These are phyloP conservation scores for Pseudopipra pipra DNA, from an alignment of 2,113 vertebrate genomes.

Conservation along the genomic window DNA sequence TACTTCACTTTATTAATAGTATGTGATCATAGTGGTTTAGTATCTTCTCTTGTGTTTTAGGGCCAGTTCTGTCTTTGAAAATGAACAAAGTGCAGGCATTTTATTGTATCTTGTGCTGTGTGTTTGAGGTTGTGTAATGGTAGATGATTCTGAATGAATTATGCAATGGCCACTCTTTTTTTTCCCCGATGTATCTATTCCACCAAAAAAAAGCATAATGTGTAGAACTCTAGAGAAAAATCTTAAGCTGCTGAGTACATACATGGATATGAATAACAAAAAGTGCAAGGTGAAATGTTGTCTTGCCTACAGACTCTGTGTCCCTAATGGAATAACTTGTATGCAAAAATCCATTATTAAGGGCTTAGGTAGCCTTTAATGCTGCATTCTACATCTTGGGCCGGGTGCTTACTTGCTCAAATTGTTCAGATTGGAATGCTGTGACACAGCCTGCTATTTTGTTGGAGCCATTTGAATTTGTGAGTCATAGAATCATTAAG, in stretches of 20 bases:
- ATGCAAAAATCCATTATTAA: background rate
- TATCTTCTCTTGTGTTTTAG: background rate
- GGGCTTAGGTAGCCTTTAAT: background rate
- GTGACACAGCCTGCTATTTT: background rate
- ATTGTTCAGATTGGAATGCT: background rate
- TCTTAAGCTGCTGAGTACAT: background rate
- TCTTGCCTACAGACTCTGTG: background rate
- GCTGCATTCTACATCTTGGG: rapidly evolving
- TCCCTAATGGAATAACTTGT: background rate
- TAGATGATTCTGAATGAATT: background rate
- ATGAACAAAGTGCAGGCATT: background rate
- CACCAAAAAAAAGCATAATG: background rate
- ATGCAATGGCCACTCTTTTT: background rate
- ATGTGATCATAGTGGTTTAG: background rate
- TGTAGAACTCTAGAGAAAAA: background rate
- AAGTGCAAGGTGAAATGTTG: background rate
- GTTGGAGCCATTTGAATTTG: no score
- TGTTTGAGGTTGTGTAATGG: background rate
- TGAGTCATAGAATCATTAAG: no score
- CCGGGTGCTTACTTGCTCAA: background rate
- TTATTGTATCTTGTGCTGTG: background rate
- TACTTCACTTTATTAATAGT: background rate
- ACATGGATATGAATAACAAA: background rate
- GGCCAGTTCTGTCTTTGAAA: background rate
- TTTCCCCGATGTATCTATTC: background rate